phyloP scores from a whole-genome alignment of 2,888 invertebrate species.

The Drosophila niveifrons region DNA sequence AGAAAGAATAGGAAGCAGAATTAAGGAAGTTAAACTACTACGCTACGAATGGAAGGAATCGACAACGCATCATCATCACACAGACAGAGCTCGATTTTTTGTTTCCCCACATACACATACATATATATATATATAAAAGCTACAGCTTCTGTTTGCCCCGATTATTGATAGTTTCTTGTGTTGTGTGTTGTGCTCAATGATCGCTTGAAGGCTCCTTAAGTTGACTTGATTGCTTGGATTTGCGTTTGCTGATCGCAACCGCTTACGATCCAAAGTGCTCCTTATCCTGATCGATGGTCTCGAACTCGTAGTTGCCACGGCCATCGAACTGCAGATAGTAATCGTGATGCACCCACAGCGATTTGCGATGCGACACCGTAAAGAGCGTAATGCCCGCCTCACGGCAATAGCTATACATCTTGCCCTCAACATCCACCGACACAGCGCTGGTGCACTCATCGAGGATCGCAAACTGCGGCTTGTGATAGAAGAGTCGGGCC shows the following conservation, averaged over 20 bases:
- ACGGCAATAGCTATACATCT: conserved; percentile 97
- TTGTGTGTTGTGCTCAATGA: conserved; percentile 8
- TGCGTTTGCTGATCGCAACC: not conserved
- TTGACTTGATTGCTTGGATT: conserved; percentile 4
- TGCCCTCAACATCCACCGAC: conserved; percentile 98
- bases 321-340: conserved; percentile 98
- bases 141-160: not conserved
- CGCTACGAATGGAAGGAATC: not conserved
- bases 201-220: conserved; percentile 10
- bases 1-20: conserved; percentile 8
- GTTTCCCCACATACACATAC: not conserved
- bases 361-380: conserved; percentile 98
- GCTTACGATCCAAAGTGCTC: conserved; percentile 96
- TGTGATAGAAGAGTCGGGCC: conserved; percentile 98
- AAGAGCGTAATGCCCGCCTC: conserved; percentile 95
- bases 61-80: conserved; percentile 4
- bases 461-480: conserved; percentile 98
- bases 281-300: conserved; percentile 93
- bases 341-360: conserved; percentile 99
- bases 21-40: conserved; percentile 6
- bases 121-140: not conserved
- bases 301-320: conserved; percentile 94
- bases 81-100: conserved; percentile 6
- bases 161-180: conserved; percentile 1
- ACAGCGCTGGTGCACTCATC: conserved; percentile 99